Percentiles rank a stretch among this genome's conserved stretches.
Conservation (phyloP, 2,888 invertebrate species). For the Tiphia femorata region DNA sequence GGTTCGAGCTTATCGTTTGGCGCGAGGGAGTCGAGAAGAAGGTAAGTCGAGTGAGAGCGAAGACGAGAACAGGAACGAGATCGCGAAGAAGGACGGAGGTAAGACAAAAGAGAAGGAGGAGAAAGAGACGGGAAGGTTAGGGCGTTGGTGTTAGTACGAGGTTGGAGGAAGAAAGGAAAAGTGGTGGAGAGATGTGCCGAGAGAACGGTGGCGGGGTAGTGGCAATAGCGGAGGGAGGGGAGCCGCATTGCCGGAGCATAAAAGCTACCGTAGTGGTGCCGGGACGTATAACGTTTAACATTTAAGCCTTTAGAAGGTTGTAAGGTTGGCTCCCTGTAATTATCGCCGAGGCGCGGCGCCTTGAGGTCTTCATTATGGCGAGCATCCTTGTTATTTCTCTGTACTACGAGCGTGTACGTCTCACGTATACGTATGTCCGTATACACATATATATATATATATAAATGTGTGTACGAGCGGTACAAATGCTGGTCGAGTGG, state of each 20-base stretch:
- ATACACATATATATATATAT: background rate
- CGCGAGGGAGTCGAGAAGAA: background rate
- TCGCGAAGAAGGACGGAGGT: background rate
- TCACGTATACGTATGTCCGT: background rate
- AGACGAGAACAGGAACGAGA: background rate
- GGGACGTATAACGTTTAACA: conserved; percentile 66
- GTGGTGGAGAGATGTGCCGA: conserved; percentile 8
- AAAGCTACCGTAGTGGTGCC: conserved; percentile 64
- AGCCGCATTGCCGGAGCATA: conserved; percentile 54
- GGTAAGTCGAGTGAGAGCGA: conserved; percentile 14
- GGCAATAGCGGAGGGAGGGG: conserved; percentile 10
- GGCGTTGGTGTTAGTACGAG: too few species aligned
- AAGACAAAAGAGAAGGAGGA: background rate
- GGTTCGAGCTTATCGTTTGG: conserved; percentile 3
- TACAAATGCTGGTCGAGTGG: conserved; percentile 1
- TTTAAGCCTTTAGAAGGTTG: conserved; percentile 69
- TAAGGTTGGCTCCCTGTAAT: conserved; percentile 69
- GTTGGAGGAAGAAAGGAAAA: too few species aligned
- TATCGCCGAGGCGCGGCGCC: conserved; percentile 69
- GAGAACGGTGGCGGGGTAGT: conserved; percentile 8
- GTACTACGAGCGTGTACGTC: conserved; percentile 46
- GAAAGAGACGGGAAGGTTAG: too few species aligned
- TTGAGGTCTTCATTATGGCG: conserved; percentile 69
- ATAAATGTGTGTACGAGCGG: background rate
- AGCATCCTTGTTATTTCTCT: conserved; percentile 67